Percentiles rank a stretch among this genome's conserved stretches.
These are phyloP conservation scores for Nothocercus nigrocapillus DNA, from an alignment of 2,113 vertebrate genomes.

Conservation along the genomic window DNA sequence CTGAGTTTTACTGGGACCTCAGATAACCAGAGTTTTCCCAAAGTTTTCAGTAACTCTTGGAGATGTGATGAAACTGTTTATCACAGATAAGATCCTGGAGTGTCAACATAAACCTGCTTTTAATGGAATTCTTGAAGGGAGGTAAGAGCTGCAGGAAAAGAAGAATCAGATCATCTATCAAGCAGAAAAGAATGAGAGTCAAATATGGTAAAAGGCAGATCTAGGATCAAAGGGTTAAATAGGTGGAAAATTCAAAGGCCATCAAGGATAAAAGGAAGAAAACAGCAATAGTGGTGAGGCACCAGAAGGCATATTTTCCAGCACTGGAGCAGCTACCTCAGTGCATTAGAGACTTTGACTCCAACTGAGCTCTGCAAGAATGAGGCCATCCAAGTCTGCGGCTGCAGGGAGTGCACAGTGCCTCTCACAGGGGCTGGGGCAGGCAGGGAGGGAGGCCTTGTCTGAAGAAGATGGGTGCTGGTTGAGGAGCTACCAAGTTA, in stretches of 20 bases:
- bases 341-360: background rate
- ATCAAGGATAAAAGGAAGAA: background rate
- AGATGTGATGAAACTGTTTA: background rate
- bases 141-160: background rate
- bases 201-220: background rate
- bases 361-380: background rate
- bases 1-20: rapidly evolving
- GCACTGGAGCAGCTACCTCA: background rate
- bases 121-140: background rate
- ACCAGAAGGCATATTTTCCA: background rate
- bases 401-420: background rate
- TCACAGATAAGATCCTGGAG: background rate
- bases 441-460: background rate
- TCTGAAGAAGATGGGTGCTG: background rate
- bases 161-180: background rate
- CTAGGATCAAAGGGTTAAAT: background rate
- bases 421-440: background rate
- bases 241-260: background rate
- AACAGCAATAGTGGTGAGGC: background rate
- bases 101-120: background rate
- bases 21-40: background rate
- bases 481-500: background rate
- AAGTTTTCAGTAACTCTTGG: background rate
- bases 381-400: background rate
- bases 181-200: background rate